Conservation (phyloP, 2,888 invertebrate genomes). For the Diarsia mendica region DNA sequence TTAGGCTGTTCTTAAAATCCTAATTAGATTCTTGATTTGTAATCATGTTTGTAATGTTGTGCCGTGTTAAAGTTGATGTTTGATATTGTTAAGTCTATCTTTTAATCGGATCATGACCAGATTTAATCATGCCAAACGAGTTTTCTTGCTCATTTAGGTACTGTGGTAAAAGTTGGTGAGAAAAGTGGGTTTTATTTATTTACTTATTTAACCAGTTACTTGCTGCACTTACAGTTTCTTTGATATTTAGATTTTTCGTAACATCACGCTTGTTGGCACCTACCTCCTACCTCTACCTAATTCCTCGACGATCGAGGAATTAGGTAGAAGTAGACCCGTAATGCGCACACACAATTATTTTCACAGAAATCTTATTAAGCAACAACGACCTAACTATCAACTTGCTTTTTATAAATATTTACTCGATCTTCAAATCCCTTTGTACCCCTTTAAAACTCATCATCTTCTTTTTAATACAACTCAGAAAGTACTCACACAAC, state of each 20-base stretch:
- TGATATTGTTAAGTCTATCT: not conserved
- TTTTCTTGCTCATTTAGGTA: too few species aligned
- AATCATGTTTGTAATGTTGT: slow-evolving; percentile 23
- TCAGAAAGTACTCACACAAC: slow-evolving; percentile 2
- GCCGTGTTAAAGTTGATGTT: not conserved
- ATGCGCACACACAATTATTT: not conserved
- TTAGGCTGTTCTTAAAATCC: slow-evolving; percentile 31
- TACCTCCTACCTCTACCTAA: too few species aligned
- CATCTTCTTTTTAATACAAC: slow-evolving; percentile 7
- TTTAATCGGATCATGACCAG: not conserved
- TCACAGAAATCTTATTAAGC: not conserved
- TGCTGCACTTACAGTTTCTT: too few species aligned
- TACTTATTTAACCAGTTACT: too few species aligned
- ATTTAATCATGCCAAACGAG: not conserved
- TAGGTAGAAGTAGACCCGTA: not conserved
- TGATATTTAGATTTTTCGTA: too few species aligned
- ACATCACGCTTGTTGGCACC: too few species aligned
- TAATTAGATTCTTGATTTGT: slow-evolving; percentile 36
- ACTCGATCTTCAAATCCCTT: slow-evolving; percentile 24
- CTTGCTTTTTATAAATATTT: slow-evolving; percentile 20
- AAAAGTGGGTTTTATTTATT: too few species aligned
- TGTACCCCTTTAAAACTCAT: slow-evolving; percentile 20
- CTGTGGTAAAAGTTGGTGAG: not conserved
- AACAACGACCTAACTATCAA: not conserved
- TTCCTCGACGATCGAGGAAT: too few species aligned